Evolutionary conservation across 1,140 invertebrate genomes (phyloP).

Genomic region (Solenopsis fugax): DNA sequence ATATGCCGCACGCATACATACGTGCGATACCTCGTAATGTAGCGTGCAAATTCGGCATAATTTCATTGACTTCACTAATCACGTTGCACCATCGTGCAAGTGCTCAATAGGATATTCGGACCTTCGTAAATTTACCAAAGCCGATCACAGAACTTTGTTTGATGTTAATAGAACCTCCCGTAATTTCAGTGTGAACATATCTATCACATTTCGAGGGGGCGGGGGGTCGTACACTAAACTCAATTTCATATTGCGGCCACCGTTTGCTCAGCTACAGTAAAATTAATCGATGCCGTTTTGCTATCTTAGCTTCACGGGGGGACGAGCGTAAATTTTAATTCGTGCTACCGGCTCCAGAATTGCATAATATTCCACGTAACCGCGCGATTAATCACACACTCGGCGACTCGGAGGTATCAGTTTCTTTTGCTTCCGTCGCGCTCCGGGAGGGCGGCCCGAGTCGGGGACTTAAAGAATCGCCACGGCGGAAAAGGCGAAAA

Average conservation of each 20-base stretch:
- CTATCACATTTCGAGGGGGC: neutral
- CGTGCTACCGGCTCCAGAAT: neutral
- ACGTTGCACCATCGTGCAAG: slow-evolving; percentile 10
- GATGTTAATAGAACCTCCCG: neutral
- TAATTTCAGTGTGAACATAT: slow-evolving; percentile 12
- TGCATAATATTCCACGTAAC: slow-evolving; percentile 48
- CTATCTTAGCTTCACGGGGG: neutral
- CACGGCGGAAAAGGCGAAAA: slow-evolving; percentile 76
- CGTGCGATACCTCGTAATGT: slow-evolving; percentile 8
- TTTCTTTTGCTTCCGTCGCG: slow-evolving; percentile 35
- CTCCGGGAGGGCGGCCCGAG: neutral
- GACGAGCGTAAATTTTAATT: slow-evolving; percentile 40
- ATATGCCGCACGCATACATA: slow-evolving; percentile 8
- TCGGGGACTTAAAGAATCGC: slow-evolving; percentile 40
- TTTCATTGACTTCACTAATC: slow-evolving; percentile 46
- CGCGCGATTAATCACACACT: slow-evolving; percentile 50
- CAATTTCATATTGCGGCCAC: neutral
- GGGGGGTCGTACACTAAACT: neutral
- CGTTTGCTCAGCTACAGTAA: neutral
- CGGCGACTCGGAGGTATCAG: slow-evolving; percentile 23
- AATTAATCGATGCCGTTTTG: slow-evolving; percentile 4
- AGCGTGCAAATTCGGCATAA: slow-evolving; percentile 34
- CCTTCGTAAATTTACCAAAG: slow-evolving; percentile 12
- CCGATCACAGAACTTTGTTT: neutral
- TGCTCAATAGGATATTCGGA: neutral